Conservation (phyloP, 92 coral and sea anemone species). For the Paramuricea clavata region DNA sequence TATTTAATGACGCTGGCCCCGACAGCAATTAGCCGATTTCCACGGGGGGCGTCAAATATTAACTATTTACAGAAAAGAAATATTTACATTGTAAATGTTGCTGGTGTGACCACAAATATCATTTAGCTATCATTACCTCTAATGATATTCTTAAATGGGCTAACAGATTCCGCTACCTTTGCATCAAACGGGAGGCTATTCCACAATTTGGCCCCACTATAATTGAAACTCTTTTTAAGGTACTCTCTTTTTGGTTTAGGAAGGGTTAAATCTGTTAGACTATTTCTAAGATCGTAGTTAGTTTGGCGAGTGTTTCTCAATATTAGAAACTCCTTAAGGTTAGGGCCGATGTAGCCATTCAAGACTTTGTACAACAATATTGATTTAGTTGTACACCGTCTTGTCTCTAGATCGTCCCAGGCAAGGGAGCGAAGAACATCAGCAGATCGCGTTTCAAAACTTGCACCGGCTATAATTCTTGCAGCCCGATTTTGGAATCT, state of each 20-base stretch:
- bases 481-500: too few relatives aligned
- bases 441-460: too few relatives aligned
- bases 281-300: slow-evolving; percentile 24
- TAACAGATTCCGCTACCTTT: slow-evolving; percentile 25
- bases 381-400: too few relatives aligned
- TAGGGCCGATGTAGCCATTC: slow-evolving; percentile 5
- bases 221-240: neutral
- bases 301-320: slow-evolving; percentile 12
- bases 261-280: slow-evolving; percentile 20
- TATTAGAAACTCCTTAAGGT: slow-evolving; percentile 9
- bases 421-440: too few relatives aligned
- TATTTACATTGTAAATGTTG: too few relatives aligned
- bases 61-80: too few relatives aligned
- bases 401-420: too few relatives aligned
- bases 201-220: neutral
- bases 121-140: neutral
- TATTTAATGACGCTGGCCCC: too few relatives aligned
- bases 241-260: slow-evolving; percentile 18
- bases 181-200: slow-evolving; percentile 19
- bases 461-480: too few relatives aligned
- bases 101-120: slow-evolving; percentile 14
- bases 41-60: too few relatives aligned
- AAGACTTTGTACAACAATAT: slow-evolving; percentile 18
- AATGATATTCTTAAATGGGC: too few relatives aligned
- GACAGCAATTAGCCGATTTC: too few relatives aligned